Conservation (phyloP, 2,888 invertebrate species). For the Biston betularia region DNA sequence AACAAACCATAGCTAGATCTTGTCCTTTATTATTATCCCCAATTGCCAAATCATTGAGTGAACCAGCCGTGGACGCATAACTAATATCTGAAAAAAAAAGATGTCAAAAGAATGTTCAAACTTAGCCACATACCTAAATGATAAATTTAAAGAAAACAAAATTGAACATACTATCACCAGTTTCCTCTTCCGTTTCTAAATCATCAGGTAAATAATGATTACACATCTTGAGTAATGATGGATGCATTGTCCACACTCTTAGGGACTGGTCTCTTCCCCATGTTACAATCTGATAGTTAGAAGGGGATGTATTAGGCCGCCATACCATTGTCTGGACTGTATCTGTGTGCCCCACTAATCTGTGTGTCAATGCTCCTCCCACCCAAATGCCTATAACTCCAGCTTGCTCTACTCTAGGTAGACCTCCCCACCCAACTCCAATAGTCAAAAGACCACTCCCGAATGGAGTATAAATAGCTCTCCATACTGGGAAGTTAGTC, state of each 20-base stretch:
- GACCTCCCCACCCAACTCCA: conserved; percentile 95
- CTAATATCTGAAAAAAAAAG: conserved; percentile 68
- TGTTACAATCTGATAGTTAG: conserved; percentile 94
- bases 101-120: neutral
- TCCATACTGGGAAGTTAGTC: conserved; percentile 96
- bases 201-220: conserved; percentile 88
- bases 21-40: conserved; percentile 67
- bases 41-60: conserved; percentile 70
- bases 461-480: conserved; percentile 97
- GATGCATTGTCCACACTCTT: conserved; percentile 96
- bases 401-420: conserved; percentile 92
- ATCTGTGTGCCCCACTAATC: conserved; percentile 97
- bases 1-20: conserved; percentile 74
- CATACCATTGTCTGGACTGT: conserved; percentile 98
- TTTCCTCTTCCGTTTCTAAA: conserved; percentile 84
- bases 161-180: conserved; percentile 73
- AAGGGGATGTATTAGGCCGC: conserved; percentile 90
- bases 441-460: conserved; percentile 96
- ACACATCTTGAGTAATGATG: conserved; percentile 93
- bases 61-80: conserved; percentile 77
- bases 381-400: conserved; percentile 85
- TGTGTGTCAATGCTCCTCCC: conserved; percentile 91
- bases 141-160: too few relatives aligned
- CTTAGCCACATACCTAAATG: neutral
- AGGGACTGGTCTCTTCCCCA: conserved; percentile 98